These are phyloP conservation scores for Alauda arvensis DNA, from an alignment of 2,797 vertebrate species.

Conservation along the genomic window DNA sequence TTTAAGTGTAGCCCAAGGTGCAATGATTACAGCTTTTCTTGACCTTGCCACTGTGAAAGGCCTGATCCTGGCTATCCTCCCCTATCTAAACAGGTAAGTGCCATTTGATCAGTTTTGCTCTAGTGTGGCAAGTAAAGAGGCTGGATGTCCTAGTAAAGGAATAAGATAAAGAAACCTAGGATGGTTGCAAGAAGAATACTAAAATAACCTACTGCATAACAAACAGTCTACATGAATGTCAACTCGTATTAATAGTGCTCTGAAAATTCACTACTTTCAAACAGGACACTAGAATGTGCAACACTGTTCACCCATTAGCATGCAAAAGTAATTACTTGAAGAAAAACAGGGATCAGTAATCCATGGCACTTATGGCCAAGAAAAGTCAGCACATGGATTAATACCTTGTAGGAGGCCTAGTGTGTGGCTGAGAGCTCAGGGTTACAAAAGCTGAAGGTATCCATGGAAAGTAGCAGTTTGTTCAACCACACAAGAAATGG, in stretches of 20 bases:
- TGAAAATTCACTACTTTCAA: neutral
- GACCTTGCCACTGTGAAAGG: neutral
- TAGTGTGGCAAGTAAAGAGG: neutral
- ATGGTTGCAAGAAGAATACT: neutral
- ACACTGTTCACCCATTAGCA: neutral
- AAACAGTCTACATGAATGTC: neutral
- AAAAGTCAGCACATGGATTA: neutral
- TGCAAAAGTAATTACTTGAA: neutral
- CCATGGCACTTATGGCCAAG: neutral
- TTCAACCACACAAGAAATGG: neutral
- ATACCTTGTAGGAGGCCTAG: neutral
- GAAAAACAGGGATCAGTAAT: neutral
- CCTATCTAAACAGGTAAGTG: neutral
- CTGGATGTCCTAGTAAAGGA: neutral
- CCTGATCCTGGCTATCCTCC: neutral
- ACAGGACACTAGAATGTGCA: neutral
- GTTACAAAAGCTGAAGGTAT: neutral
- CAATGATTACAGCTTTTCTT: neutral
- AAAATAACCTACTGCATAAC: neutral
- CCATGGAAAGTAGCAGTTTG: neutral
- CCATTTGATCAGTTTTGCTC: neutral
- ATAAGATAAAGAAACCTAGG: neutral
- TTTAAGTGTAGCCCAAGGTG: neutral
- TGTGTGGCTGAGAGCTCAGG: neutral
- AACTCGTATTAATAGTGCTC: neutral